These are phyloP conservation scores for Acrocyrtus sp. DNA, from an alignment of 2,888 invertebrate species.

Conservation along the genomic window DNA sequence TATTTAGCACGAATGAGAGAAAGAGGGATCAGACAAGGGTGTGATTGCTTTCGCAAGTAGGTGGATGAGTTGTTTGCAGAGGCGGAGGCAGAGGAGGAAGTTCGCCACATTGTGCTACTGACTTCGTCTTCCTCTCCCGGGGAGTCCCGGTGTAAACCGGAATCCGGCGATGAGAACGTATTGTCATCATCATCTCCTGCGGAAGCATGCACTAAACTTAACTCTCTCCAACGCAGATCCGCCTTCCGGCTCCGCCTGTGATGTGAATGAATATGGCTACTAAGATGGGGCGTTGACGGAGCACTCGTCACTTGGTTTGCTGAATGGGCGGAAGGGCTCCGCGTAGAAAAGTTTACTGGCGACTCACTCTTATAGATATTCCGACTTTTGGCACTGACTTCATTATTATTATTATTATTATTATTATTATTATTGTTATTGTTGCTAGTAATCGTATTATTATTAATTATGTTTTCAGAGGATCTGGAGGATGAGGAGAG, in stretches of 20 bases:
- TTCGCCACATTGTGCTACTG: slow-evolving; percentile 38
- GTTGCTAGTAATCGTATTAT: slow-evolving; percentile 54
- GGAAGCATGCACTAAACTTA: slow-evolving; percentile 25
- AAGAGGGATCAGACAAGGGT: slow-evolving; percentile 60
- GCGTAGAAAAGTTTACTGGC: slow-evolving; percentile 53
- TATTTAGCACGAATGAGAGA: slow-evolving; percentile 62
- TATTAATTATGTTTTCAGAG: slow-evolving; percentile 56
- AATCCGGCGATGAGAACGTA: slow-evolving; percentile 62
- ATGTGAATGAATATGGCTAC: slow-evolving; percentile 17
- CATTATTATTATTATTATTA: too few species aligned
- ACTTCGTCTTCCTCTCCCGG: slow-evolving; percentile 63
- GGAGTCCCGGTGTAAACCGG: slow-evolving; percentile 63
- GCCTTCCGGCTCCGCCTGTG: slow-evolving; percentile 41
- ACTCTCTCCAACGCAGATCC: slow-evolving; percentile 58
- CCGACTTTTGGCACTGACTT: slow-evolving; percentile 55
- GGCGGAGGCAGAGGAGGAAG: slow-evolving; percentile 22
- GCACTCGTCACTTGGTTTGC: slow-evolving; percentile 20
- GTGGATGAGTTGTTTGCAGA: slow-evolving; percentile 6
- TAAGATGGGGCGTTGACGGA: slow-evolving; percentile 37
- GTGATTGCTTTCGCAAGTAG: slow-evolving; percentile 52
- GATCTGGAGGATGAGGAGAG: slow-evolving; percentile 49
- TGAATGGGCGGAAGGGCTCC: slow-evolving; percentile 38
- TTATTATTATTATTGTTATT: slow-evolving; percentile 49
- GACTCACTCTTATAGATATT: slow-evolving; percentile 50
- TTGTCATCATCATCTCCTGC: slow-evolving; percentile 58